phyloP scores from a whole-genome alignment of 2,888 invertebrate genomes.

The Synergus gifuensis region DNA sequence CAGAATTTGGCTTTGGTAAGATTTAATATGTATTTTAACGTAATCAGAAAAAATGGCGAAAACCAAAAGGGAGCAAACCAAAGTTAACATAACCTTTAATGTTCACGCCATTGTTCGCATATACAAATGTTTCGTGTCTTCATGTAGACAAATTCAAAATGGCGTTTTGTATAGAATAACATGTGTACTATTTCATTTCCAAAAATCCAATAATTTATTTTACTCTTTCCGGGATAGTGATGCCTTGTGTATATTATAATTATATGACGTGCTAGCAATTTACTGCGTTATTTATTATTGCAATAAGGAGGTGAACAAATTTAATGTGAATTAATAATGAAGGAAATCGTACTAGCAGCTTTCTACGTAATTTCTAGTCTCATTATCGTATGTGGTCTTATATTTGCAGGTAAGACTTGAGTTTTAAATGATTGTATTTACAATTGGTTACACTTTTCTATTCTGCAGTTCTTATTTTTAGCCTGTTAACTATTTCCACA shows the following conservation, averaged over 20 bases:
- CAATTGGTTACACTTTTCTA: background rate
- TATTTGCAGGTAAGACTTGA: slow-evolving; percentile 80
- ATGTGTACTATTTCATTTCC: slow-evolving; percentile 16
- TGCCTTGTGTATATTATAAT: slow-evolving; percentile 8
- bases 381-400: slow-evolving; percentile 80
- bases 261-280: background rate
- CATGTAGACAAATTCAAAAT: slow-evolving; percentile 12
- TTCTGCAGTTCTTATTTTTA: background rate
- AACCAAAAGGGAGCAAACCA: background rate
- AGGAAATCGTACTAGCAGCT: slow-evolving; percentile 78
- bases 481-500: background rate
- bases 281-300: background rate
- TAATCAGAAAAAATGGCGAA: background rate
- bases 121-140: background rate
- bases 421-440: background rate
- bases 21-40: background rate
- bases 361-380: slow-evolving; percentile 81
- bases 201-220: background rate
- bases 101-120: background rate
- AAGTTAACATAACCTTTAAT: background rate
- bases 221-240: background rate
- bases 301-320: slow-evolving; percentile 11
- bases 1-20: background rate
- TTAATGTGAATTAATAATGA: slow-evolving; percentile 66
- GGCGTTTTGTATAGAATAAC: slow-evolving; percentile 28